Conservation (phyloP, 2,888 invertebrate species). For the Glaucopsyche alexis region DNA sequence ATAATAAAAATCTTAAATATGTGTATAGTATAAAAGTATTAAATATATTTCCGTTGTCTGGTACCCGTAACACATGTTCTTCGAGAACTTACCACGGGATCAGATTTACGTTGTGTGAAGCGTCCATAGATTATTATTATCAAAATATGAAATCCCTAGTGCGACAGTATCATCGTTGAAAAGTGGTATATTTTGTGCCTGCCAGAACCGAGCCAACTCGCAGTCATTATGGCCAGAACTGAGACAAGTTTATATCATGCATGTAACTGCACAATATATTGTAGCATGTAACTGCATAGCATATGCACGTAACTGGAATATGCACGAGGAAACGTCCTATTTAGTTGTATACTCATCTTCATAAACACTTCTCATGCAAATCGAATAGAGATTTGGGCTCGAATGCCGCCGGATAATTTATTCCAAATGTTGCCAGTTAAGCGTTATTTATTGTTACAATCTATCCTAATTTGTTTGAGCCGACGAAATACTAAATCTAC, state of each 20-base stretch:
- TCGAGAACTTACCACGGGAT: too few species aligned
- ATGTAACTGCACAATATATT: background rate
- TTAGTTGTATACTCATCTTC: conserved; percentile 51
- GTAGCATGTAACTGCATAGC: conserved; percentile 39
- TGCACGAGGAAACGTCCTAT: conserved; percentile 62
- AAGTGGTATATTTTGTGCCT: background rate
- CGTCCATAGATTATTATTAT: too few species aligned
- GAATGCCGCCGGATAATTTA: conserved; percentile 27
- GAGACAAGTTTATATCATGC: too few species aligned
- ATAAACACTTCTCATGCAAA: conserved; percentile 41
- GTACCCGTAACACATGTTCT: too few species aligned
- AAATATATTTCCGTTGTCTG: too few species aligned
- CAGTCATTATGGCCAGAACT: background rate
- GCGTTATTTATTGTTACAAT: conserved; percentile 28
- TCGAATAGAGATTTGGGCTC: conserved; percentile 29
- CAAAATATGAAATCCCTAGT: background rate
- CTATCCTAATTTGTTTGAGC: conserved; percentile 22
- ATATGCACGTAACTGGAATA: conserved; percentile 48
- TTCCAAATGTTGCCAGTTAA: conserved; percentile 23
- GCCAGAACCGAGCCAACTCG: background rate
- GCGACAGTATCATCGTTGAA: background rate
- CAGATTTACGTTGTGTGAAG: too few species aligned
- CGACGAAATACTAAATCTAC: conserved; percentile 10
- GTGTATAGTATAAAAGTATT: too few species aligned
- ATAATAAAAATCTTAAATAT: too few species aligned